Percentiles rank a stretch among this genome's conserved stretches.
These are phyloP conservation scores for Poeciliopsis retropinna DNA, from an alignment of 2,113 vertebrate genomes.

Conservation along the genomic window DNA sequence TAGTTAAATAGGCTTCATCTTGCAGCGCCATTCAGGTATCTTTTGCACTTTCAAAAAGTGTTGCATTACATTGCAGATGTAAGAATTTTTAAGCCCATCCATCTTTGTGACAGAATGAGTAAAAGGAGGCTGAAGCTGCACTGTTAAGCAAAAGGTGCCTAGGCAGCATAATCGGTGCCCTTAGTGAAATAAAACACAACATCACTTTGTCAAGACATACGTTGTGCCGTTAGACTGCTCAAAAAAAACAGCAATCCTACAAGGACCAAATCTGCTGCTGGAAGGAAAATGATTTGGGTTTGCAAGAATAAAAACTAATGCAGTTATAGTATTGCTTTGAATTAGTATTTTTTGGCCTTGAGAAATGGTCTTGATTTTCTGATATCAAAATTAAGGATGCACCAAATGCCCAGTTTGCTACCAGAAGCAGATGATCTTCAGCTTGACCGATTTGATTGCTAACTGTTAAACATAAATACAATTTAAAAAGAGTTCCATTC, in stretches of 20 bases:
- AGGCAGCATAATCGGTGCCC: constrained; percentile 72
- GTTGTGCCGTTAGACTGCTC: constrained; percentile 65
- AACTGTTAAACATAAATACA: neutral
- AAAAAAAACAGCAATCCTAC: constrained; percentile 31
- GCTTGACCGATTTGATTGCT: neutral
- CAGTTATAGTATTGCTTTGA: constrained; percentile 20
- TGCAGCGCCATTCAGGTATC: constrained; percentile 30
- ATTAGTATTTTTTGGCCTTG: constrained; percentile 17
- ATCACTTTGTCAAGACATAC: constrained; percentile 67
- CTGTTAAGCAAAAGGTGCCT: constrained; percentile 72
- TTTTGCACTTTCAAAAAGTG: constrained; percentile 31
- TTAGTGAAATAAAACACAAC: constrained; percentile 75
- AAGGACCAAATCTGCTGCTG: constrained; percentile 37
- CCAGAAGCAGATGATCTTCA: neutral
- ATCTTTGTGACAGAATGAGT: constrained; percentile 64
- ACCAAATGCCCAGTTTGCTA: neutral
- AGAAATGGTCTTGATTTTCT: neutral
- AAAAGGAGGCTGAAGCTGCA: constrained; percentile 61
- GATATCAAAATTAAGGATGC: neutral
- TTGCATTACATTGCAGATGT: constrained; percentile 60
- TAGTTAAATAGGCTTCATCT: constrained; percentile 24
- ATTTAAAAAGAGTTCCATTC: neutral
- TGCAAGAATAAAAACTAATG: constrained; percentile 22
- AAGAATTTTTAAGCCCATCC: constrained; percentile 57
- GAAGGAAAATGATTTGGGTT: constrained; percentile 11